Percentiles rank a stretch among this genome's conserved stretches.
Evolutionary conservation across 2,113 vertebrate species (phyloP).

Genomic region (Phalacrocorax aristotelis): DNA sequence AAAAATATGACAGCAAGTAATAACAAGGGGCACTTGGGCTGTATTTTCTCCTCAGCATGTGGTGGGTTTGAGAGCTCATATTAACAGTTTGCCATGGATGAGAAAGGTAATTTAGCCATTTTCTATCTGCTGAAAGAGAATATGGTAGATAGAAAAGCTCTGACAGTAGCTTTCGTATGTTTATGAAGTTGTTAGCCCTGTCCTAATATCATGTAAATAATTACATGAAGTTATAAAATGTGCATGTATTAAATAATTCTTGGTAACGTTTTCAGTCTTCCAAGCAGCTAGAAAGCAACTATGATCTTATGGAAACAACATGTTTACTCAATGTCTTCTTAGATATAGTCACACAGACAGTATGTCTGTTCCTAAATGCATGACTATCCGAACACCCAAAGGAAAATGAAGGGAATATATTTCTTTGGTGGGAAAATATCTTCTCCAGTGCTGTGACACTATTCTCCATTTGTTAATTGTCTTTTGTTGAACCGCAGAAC

Average conservation of each 20-base stretch:
- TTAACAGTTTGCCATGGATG: not conserved
- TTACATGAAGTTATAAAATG: not conserved
- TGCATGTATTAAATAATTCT: not conserved
- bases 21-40: constrained; percentile 16
- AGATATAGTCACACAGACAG: not conserved
- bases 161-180: not conserved
- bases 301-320: not conserved
- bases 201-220: not conserved
- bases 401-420: not conserved
- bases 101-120: constrained; percentile 6
- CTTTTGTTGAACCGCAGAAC: not conserved
- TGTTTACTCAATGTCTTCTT: not conserved
- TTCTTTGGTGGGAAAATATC: not conserved
- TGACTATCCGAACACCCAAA: not conserved
- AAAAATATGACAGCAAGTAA: constrained; percentile 24
- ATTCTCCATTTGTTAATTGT: not conserved
- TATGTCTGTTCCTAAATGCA: not conserved
- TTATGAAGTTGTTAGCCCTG: constrained; percentile 10
- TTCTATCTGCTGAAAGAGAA: not conserved
- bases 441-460: not conserved
- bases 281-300: not conserved
- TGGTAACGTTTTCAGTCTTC: not conserved
- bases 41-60: constrained; percentile 51
- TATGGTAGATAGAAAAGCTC: not conserved
- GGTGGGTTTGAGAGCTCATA: not conserved